Conservation (phyloP, 2,888 invertebrate genomes). For the Criorhina ranunculi region DNA sequence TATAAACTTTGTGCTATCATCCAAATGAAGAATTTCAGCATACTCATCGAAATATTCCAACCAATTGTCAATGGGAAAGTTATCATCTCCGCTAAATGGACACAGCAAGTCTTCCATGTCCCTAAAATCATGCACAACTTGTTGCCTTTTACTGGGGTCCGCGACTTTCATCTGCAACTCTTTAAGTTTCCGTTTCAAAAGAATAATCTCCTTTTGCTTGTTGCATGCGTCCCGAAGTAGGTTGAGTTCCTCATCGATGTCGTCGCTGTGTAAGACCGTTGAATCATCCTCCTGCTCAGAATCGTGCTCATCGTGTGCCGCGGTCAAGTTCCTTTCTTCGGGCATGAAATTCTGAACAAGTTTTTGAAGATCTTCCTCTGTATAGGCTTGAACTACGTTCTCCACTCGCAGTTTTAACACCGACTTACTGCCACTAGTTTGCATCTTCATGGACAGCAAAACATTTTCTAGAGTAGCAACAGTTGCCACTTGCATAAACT, state of each 20-base stretch:
- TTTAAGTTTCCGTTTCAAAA: no score
- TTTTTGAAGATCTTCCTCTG: not conserved
- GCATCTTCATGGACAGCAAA: conserved; percentile 1
- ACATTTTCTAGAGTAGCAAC: conserved; percentile 9
- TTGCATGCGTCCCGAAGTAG: conserved; percentile 20
- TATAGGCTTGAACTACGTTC: conserved; percentile 10
- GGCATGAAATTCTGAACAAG: no score
- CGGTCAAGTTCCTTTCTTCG: not conserved
- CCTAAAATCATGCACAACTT: conserved; percentile 33
- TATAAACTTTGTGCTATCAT: conserved; percentile 22
- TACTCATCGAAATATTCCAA: conserved; percentile 30
- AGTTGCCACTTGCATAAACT: conserved; percentile 9
- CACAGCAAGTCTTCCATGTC: conserved; percentile 48
- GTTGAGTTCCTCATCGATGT: conserved; percentile 30
- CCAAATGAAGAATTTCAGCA: conserved; percentile 8
- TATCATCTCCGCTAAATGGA: no score
- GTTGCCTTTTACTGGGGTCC: conserved; percentile 2
- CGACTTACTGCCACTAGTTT: not conserved
- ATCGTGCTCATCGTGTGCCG: not conserved
- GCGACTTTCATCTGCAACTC: conserved; percentile 30
- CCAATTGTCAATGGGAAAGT: conserved; percentile 22
- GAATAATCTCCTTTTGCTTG: conserved; percentile 19
- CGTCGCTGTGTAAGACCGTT: not conserved
- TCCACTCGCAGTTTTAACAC: conserved; percentile 18
- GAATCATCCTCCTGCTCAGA: conserved; percentile 2